Conservation (phyloP, 2,888 invertebrate genomes). For the Heteromyza rotundicornis region DNA sequence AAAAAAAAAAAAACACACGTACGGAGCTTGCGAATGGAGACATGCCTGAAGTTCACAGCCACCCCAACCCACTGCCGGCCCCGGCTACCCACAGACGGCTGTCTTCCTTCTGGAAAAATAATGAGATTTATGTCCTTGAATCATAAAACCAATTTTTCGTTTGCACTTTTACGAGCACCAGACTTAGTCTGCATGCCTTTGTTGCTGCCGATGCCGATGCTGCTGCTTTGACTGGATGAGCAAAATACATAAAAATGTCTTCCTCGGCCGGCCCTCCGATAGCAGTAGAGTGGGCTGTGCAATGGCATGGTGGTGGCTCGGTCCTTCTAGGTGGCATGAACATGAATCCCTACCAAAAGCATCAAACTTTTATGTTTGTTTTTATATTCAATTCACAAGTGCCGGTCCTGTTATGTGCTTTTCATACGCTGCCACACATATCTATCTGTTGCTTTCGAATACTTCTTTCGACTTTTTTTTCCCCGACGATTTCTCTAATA, state of each 20-base stretch:
- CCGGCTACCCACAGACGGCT: not conserved
- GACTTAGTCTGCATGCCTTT: constrained; percentile 52
- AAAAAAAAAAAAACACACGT: constrained; percentile 5
- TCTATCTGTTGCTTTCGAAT: constrained; percentile 36
- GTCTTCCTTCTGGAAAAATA: constrained; percentile 52
- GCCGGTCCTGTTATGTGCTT: constrained; percentile 21
- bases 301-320: constrained; percentile 4
- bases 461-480: constrained; percentile 1
- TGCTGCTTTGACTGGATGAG: not conserved
- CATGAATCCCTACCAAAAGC: constrained; percentile 27
- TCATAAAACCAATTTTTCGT: constrained; percentile 61
- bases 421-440: not conserved
- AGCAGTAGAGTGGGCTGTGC: not conserved
- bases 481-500: constrained; percentile 6
- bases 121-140: constrained; percentile 62
- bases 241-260: constrained; percentile 21
- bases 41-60: not conserved
- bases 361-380: constrained; percentile 53
- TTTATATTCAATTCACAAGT: constrained; percentile 53
- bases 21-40: not conserved
- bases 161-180: constrained; percentile 55
- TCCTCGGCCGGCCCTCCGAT: constrained; percentile 4
- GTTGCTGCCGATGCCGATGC: constrained; percentile 1
- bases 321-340: constrained; percentile 13
- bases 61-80: not conserved